phyloP scores from a whole-genome alignment of 2,888 invertebrate genomes.

The Orgyia antiqua region DNA sequence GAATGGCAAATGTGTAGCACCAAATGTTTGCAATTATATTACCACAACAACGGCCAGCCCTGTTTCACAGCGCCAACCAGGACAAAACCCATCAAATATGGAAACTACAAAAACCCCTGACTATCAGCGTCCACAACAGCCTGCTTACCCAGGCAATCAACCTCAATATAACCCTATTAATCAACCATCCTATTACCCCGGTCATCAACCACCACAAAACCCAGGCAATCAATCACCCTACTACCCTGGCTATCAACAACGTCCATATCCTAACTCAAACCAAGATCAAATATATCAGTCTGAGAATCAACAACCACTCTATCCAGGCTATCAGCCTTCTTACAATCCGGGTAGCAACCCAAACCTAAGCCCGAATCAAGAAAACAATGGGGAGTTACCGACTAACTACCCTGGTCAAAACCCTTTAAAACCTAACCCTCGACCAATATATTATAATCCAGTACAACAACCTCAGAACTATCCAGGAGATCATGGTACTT shows the following conservation, averaged over 20 bases:
- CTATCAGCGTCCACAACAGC: conserved; percentile 3
- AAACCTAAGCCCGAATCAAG: conserved; percentile 7
- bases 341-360: conserved; percentile 3
- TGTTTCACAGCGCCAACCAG: conserved; percentile 29
- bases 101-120: conserved; percentile 1
- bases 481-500: conserved; percentile 13
- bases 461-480: conserved; percentile 11
- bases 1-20: conserved; percentile 46
- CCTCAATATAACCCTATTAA: conserved; percentile 19
- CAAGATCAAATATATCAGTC: neutral
- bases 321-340: conserved; percentile 1
- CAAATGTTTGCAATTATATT: conserved; percentile 44
- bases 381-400: conserved; percentile 6
- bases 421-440: conserved; percentile 13
- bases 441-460: conserved; percentile 17
- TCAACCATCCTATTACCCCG: conserved; percentile 11
- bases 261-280: neutral
- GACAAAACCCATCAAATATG: conserved; percentile 2
- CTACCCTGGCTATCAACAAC: conserved; percentile 13
- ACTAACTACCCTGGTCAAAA: conserved; percentile 6
- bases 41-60: conserved; percentile 8
- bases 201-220: conserved; percentile 13
- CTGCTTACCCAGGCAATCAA: conserved; percentile 12
- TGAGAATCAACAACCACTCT: conserved; percentile 4
- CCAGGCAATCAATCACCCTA: conserved; percentile 13